These are phyloP conservation scores for Anticlea derivata DNA, from an alignment of 2,888 invertebrate genomes.

Conservation along the genomic window DNA sequence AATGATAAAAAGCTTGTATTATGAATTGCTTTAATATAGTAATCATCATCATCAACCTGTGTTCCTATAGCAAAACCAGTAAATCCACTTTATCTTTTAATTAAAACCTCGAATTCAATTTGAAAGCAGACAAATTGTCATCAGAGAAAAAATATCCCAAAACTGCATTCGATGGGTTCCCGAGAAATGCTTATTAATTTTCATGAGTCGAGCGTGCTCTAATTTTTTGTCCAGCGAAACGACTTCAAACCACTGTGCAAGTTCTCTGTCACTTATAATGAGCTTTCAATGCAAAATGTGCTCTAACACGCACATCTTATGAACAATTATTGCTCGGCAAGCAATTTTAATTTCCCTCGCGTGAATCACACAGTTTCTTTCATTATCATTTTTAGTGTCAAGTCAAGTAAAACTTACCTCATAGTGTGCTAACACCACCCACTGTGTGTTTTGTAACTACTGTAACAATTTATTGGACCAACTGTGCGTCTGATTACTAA, in stretches of 20 bases:
- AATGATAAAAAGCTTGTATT: too few species aligned
- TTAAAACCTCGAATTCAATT: conserved; percentile 51
- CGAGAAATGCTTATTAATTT: conserved; percentile 66
- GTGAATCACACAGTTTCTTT: too few species aligned
- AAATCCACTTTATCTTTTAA: conserved; percentile 26
- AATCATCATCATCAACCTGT: too few species aligned
- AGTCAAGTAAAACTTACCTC: too few species aligned
- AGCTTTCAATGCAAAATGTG: not conserved
- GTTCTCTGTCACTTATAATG: conserved; percentile 2
- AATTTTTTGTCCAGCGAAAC: conserved; percentile 54
- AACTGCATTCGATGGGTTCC: conserved; percentile 46
- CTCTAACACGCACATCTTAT: not conserved
- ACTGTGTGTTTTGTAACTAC: too few species aligned
- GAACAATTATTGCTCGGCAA: not conserved
- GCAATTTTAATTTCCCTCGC: too few species aligned
- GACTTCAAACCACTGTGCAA: conserved; percentile 9
- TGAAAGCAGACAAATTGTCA: conserved; percentile 50
- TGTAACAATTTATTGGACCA: not conserved
- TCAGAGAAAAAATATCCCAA: conserved; percentile 40
- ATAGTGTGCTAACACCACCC: too few species aligned
- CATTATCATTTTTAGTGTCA: too few species aligned
- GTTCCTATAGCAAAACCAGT: not conserved
- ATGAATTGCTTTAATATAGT: too few species aligned
- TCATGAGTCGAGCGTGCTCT: conserved; percentile 65
- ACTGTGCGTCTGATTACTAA: not conserved